Percentiles rank a stretch among this genome's conserved stretches.
Conservation (phyloP, 2,888 invertebrate genomes). For the Hybos culiciformis region DNA sequence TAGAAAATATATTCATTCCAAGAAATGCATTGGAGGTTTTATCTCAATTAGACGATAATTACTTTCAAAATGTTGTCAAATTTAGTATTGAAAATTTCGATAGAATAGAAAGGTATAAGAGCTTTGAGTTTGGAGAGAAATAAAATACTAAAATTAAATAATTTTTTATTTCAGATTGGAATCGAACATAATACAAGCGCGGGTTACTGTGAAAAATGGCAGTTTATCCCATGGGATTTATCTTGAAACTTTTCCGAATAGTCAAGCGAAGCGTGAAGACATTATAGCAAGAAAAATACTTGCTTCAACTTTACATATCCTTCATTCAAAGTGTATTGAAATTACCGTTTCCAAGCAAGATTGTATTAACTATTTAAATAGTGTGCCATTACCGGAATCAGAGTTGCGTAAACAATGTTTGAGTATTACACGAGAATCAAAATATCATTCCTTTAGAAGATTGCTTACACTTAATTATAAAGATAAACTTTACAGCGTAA, state of each 20-base stretch:
- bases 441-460: constrained; percentile 24
- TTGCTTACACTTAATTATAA: constrained; percentile 26
- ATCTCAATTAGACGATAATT: constrained; percentile 7
- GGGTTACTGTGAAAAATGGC: constrained; percentile 27
- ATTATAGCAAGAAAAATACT: constrained; percentile 27
- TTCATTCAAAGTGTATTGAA: constrained; percentile 24
- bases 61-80: constrained; percentile 8
- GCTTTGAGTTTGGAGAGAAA: neutral
- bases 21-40: constrained; percentile 4
- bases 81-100: constrained; percentile 12
- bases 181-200: constrained; percentile 21
- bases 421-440: constrained; percentile 20
- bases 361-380: constrained; percentile 45
- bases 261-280: constrained; percentile 22
- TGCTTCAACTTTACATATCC: constrained; percentile 25
- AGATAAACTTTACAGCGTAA: constrained; percentile 28
- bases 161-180: constrained; percentile 21
- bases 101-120: constrained; percentile 8
- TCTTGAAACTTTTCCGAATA: constrained; percentile 27
- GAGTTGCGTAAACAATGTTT: constrained; percentile 42
- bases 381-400: constrained; percentile 38
- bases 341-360: constrained; percentile 37
- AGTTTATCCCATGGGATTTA: constrained; percentile 29
- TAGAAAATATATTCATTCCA: neutral
- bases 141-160: neutral